Base-by-base conservation (phyloP, 35 echinoderm and acorn worm species). In the Chiridota heheva region DNA sequence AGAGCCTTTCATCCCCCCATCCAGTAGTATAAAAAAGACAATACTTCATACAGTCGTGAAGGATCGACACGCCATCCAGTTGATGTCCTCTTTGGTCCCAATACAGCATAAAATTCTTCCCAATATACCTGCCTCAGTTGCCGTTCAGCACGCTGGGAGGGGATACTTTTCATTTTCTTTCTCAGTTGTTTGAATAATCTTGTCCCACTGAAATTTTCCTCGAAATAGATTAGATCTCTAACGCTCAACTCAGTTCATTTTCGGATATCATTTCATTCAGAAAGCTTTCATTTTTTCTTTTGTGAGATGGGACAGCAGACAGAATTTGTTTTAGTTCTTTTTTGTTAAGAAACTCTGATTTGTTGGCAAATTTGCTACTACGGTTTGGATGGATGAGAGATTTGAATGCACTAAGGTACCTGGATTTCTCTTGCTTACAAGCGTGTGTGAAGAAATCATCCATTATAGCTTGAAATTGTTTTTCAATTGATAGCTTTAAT, bases 51-150 rank as follows among this genome's bases (percentile, higher is more conserved):
- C 10, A 70, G 64, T 70, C 81, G 63, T 5, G 51, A 15, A 2
- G 81, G 81, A 45, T 55, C 34, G 2, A 83, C 36, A 34, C 40
- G 37, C 81, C 81, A 83, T 4, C 64, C 81, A 17, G 65, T 83
- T 20, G 63, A 41, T 34, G 64, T 83, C 40, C 81, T 83, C 15
- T 59, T 33, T n/a, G 81, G 80, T 8, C 32, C 7, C 3, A 82
- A 46, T 2, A 70, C 26, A 2, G 44, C 68, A 40, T 72, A 38
- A 72, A 72, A 72, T 45, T 40, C 40, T 44, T 45, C 39, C 0
- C 47, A 26, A 43, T 72, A 45, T n/a, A 44, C 39, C 35, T 72
- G 39, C 44, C 44, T 72, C 58, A 38, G 42, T 25, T 45, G 34
- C 32, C 47, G 68, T 43, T 72, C 40, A 17, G 12, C 15, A 16